These are phyloP conservation scores for Falco rusticolus DNA, from an alignment of 2,797 vertebrate species.

Conservation along the genomic window DNA sequence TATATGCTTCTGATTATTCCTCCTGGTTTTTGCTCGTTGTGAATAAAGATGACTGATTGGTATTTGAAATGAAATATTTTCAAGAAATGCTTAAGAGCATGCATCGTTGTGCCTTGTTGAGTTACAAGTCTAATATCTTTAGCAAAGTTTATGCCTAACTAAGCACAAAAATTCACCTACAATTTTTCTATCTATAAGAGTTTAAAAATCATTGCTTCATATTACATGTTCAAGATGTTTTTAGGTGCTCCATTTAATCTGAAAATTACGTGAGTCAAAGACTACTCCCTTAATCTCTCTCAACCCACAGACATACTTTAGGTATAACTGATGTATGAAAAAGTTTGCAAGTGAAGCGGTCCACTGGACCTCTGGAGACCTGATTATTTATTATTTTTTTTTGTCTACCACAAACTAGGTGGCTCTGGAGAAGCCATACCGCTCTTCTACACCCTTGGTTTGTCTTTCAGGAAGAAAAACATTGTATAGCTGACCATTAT, in stretches of 20 bases:
- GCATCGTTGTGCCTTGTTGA: background rate
- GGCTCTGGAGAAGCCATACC: background rate
- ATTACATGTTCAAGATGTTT: background rate
- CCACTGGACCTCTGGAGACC: accelerated
- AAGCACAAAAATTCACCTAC: background rate
- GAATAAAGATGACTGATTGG: background rate
- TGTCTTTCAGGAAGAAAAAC: background rate
- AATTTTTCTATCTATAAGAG: background rate
- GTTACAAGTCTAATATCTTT: background rate
- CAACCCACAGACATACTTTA: background rate
- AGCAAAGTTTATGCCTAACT: background rate
- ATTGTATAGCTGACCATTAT: background rate
- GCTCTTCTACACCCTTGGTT: background rate
- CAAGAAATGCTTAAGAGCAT: background rate
- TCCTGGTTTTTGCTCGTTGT: too few species aligned
- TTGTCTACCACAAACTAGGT: background rate
- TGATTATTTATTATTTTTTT: background rate
- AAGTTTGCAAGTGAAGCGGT: background rate
- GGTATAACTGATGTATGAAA: background rate
- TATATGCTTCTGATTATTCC: background rate
- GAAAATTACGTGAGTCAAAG: background rate
- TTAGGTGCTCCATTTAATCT: background rate
- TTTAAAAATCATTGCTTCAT: background rate
- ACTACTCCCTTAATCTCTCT: background rate
- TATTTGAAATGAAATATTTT: background rate